Percentiles rank a stretch among this genome's conserved stretches.
Evolutionary conservation across 1,140 invertebrate genomes (phyloP).

Genomic region (Drosophila baimaii): DNA sequence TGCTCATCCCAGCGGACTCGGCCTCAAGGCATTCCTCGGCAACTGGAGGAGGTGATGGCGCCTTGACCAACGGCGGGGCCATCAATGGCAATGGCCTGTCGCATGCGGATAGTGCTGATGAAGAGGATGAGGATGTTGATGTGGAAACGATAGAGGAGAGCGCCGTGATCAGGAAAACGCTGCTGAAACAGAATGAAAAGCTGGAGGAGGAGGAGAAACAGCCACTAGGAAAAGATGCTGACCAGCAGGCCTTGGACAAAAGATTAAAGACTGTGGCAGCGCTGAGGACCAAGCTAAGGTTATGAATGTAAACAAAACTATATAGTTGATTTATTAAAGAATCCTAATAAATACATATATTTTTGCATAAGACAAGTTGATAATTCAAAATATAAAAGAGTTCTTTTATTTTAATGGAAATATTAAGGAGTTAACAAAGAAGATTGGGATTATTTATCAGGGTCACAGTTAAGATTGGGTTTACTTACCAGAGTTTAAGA

Average conservation of each 20-base stretch:
- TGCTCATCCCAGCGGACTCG: slow-evolving; percentile 72
- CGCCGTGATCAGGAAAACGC: slow-evolving; percentile 43
- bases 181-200: slow-evolving; percentile 49
- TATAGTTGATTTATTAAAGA: slow-evolving; percentile 39
- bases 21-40: slow-evolving; percentile 28
- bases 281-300: slow-evolving; percentile 35
- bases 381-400: not conserved
- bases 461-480: too few species aligned
- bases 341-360: slow-evolving; percentile 17
- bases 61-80: slow-evolving; percentile 45
- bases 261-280: slow-evolving; percentile 43
- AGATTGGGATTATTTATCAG: too few species aligned
- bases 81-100: slow-evolving; percentile 63
- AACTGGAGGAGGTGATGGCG: not conserved
- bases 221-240: slow-evolving; percentile 16
- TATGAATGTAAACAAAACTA: slow-evolving; percentile 53
- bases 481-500: too few species aligned
- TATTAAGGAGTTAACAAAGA: too few species aligned
- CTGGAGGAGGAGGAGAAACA: slow-evolving; percentile 48
- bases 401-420: not conserved
- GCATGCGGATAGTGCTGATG: slow-evolving; percentile 46
- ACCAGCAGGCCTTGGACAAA: slow-evolving; percentile 41
- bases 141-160: not conserved
- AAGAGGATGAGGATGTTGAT: slow-evolving; percentile 29
- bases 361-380: slow-evolving; percentile 28